These are phyloP conservation scores for Unio pictorum DNA, from an alignment of 2,888 invertebrate genomes.

Conservation along the genomic window DNA sequence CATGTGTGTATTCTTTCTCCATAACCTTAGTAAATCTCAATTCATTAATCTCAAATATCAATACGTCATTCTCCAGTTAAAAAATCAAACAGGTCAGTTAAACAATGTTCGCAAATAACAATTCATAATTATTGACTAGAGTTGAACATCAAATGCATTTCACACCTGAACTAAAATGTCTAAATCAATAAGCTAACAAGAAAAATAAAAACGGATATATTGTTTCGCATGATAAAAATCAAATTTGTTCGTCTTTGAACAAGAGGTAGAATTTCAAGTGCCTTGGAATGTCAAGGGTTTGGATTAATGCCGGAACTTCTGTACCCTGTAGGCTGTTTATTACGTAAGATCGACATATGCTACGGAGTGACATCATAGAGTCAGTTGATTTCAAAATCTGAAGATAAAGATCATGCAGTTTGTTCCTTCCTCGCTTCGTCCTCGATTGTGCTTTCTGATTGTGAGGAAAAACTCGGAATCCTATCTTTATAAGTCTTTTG, in stretches of 20 bases:
- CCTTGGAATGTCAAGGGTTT: conserved; percentile 28
- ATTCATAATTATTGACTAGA: too few relatives aligned
- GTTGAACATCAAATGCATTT: too few relatives aligned
- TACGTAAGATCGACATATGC: conserved; percentile 29
- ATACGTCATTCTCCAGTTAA: too few relatives aligned
- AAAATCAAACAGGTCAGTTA: too few relatives aligned
- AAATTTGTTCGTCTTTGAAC: conserved; percentile 15
- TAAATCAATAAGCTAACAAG: too few relatives aligned
- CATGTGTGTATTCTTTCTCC: too few relatives aligned
- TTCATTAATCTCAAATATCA: too few relatives aligned
- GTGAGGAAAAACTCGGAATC: conserved; percentile 21
- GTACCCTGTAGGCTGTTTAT: conserved; percentile 17
- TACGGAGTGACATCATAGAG: conserved; percentile 30
- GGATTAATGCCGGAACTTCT: conserved; percentile 11
- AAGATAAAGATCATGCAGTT: conserved; percentile 25
- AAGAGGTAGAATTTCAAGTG: conserved; percentile 32
- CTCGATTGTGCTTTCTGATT: background rate
- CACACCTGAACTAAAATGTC: too few relatives aligned
- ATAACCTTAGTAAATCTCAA: too few relatives aligned
- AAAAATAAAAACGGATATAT: too few relatives aligned
- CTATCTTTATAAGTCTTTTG: conserved; percentile 35
- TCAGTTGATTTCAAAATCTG: conserved; percentile 15
- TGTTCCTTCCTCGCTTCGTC: conserved; percentile 18
- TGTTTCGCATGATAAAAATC: too few relatives aligned
- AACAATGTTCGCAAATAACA: too few relatives aligned